A percentile compares a stretch with the other conserved stretches of the same genome.
These are phyloP conservation scores for Brachyopa scutellaris DNA, from an alignment of 2,888 invertebrate species.

Conservation along the genomic window DNA sequence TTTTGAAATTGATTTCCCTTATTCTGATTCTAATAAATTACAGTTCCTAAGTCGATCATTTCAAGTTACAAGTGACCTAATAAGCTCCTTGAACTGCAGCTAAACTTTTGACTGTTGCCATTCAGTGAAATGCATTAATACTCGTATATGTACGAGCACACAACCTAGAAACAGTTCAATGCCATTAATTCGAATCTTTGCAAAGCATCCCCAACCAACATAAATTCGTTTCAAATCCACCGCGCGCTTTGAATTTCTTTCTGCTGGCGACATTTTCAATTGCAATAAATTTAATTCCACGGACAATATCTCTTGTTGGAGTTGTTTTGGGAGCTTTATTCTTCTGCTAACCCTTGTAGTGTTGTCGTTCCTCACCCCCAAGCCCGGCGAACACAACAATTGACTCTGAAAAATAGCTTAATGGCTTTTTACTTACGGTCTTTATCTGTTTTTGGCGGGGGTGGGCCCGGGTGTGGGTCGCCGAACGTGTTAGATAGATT, in stretches of 20 bases:
- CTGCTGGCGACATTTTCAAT: slow-evolving; percentile 64
- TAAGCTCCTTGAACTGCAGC: not conserved
- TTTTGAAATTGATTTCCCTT: too few species aligned
- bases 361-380: not conserved
- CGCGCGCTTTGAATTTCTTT: slow-evolving; percentile 47
- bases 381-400: slow-evolving; percentile 45
- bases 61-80: too few species aligned
- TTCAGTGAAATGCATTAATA: slow-evolving; percentile 19
- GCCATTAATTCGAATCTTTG: slow-evolving; percentile 36
- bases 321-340: slow-evolving; percentile 33
- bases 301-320: slow-evolving; percentile 62
- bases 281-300: slow-evolving; percentile 69
- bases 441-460: slow-evolving; percentile 50
- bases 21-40: too few species aligned
- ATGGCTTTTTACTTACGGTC: slow-evolving; percentile 72
- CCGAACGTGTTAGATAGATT: slow-evolving; percentile 66
- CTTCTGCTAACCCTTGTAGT: slow-evolving; percentile 15
- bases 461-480: slow-evolving; percentile 21
- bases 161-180: not conserved
- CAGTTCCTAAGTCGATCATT: too few species aligned
- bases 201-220: slow-evolving; percentile 52
- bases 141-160: too few species aligned
- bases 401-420: slow-evolving; percentile 72
- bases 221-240: slow-evolving; percentile 67
- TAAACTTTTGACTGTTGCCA: slow-evolving; percentile 2